phyloP scores from a whole-genome alignment of 2,113 vertebrate species.

The Epinephelus moara region DNA sequence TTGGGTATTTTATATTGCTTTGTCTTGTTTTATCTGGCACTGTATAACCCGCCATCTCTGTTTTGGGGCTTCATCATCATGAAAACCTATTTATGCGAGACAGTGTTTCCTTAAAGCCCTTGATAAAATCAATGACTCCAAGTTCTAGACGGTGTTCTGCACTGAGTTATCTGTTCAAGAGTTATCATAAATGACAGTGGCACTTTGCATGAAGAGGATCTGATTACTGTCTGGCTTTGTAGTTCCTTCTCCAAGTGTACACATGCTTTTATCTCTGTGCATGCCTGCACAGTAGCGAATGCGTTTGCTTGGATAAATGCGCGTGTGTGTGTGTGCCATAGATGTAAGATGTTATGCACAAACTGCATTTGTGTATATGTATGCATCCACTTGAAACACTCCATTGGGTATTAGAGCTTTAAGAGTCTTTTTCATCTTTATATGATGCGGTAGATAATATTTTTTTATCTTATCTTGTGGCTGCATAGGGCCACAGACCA shows the following conservation, averaged over 20 bases:
- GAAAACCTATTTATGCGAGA: slow-evolving; percentile 58
- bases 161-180: slow-evolving; percentile 47
- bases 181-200: slow-evolving; percentile 57
- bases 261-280: slow-evolving; percentile 30
- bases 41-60: slow-evolving; percentile 30
- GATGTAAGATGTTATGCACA: background rate
- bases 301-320: slow-evolving; percentile 3
- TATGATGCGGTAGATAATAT: background rate
- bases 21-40: slow-evolving; percentile 39
- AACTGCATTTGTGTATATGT: background rate
- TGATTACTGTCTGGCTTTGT: slow-evolving; percentile 52
- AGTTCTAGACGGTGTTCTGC: slow-evolving; percentile 56
- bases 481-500: background rate
- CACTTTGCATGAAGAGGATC: slow-evolving; percentile 50
- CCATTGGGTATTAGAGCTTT: background rate
- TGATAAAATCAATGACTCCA: slow-evolving; percentile 64
- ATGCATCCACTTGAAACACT: background rate
- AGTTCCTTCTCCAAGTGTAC: slow-evolving; percentile 27
- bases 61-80: slow-evolving; percentile 57
- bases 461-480: background rate
- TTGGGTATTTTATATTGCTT: slow-evolving; percentile 50
- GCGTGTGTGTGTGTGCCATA: background rate
- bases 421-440: background rate
- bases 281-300: background rate
- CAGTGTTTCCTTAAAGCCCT: slow-evolving; percentile 52